Conservation (phyloP, 2,113 vertebrate species). For the Vombatus ursinus region DNA sequence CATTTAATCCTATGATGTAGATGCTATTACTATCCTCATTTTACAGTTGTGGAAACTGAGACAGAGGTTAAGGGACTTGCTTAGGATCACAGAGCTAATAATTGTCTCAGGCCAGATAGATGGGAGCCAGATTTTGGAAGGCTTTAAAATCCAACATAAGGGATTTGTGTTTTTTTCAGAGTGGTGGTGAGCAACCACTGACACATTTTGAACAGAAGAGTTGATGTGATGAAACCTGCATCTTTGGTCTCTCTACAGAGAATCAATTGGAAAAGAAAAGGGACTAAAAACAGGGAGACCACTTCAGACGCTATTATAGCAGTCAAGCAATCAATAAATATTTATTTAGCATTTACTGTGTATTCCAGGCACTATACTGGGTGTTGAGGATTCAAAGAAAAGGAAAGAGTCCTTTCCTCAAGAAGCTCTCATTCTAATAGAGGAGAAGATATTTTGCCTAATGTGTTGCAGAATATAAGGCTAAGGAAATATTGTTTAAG, state of each 20-base stretch:
- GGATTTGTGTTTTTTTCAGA: neutral
- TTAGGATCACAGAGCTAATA: neutral
- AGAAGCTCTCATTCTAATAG: neutral
- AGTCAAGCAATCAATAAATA: neutral
- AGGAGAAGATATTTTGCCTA: neutral
- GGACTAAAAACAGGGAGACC: neutral
- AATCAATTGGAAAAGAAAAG: neutral
- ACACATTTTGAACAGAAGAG: neutral
- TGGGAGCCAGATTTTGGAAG: neutral
- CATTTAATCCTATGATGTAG: neutral
- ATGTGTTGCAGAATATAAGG: neutral
- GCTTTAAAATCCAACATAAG: neutral
- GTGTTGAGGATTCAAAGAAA: no score
- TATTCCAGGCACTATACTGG: neutral
- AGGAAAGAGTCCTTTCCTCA: neutral
- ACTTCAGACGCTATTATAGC: neutral
- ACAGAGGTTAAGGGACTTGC: neutral
- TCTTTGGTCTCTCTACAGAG: neutral
- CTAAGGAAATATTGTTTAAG: neutral
- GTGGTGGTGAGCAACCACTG: neutral
- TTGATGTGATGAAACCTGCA: neutral
- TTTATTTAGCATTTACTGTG: neutral
- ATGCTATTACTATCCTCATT: neutral
- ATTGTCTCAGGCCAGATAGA: neutral
- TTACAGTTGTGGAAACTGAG: neutral